Base-by-base conservation (phyloP, 2,888 invertebrate genomes). In the Sminthurinus aureus region DNA sequence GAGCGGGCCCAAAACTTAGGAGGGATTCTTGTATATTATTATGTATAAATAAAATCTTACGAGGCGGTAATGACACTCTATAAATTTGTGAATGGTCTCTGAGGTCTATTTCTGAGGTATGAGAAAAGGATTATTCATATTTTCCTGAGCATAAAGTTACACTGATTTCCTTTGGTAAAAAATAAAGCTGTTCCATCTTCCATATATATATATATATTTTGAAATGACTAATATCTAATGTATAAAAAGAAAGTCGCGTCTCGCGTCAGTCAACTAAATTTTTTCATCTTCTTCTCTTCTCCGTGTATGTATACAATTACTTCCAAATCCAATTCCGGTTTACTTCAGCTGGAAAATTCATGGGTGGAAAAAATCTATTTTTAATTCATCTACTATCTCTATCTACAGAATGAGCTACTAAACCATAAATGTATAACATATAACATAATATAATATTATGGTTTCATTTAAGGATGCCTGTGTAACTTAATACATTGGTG, bases 71-170 rank as follows among this genome's bases (percentile, higher is more conserved):
- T 71, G 24, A 20, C 71, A 24, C 22, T 9, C 15, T 26, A 71
- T 71, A 71, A 71, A 71, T 71, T 71, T 71, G 71, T 71, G 3
- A 24, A 71, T 22, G 26, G 26, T 24, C 13, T 22, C 20, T 71
- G 24, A 6, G 24, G 71, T 71, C 15, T 26, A 24, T 13, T 24
- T 71, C 8, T 22, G 22, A 24, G 8, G 24, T 24, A 24, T 11
- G 69, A n/a, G 69, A 69, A 69, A 24, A 15, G 24, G 24, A 71
- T 71, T 71, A 71, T 24, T 71, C 71, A 71, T 71, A 71, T 20
- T 71, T 24, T 24, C 6, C 67, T 67, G 3, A 24, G 71, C 71
- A 13, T 71, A 71, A 71, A 26, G 71, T 13, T 26, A 71, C 26
- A 24, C 24, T 22, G 12, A 26, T 71, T 71, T 71, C 26, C 26